These are phyloP conservation scores for Antheraea pernyi DNA, from an alignment of 1,140 invertebrate genomes.

Conservation along the genomic window DNA sequence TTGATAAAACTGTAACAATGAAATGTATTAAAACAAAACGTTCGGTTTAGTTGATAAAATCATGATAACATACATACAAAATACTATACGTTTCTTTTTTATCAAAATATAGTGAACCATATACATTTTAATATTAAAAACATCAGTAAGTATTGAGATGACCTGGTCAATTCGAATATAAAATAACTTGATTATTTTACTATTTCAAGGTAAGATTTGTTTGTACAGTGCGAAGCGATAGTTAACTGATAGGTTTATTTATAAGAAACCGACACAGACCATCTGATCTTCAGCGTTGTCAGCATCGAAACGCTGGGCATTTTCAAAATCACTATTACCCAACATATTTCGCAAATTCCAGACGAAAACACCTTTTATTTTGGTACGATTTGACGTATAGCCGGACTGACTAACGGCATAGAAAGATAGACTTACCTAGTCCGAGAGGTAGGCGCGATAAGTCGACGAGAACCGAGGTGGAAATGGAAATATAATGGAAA, in stretches of 20 bases:
- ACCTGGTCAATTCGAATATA: background rate
- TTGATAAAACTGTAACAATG: slow-evolving; percentile 3
- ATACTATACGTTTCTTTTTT: background rate
- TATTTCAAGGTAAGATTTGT: slow-evolving; percentile 6
- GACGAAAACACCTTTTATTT: slow-evolving; percentile 35
- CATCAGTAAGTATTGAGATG: background rate
- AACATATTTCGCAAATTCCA: slow-evolving; percentile 16
- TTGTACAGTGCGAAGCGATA: slow-evolving; percentile 7
- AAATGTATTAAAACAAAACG: background rate
- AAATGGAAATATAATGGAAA: slow-evolving; percentile 78
- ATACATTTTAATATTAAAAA: no score
- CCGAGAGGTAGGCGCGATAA: slow-evolving; percentile 73
- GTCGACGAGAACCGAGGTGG: slow-evolving; percentile 72
- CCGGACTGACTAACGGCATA: slow-evolving; percentile 65
- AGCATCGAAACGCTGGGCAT: slow-evolving; percentile 9
- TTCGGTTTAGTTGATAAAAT: background rate
- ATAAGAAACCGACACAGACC: slow-evolving; percentile 10
- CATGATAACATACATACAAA: background rate
- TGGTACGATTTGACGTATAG: slow-evolving; percentile 36
- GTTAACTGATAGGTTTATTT: slow-evolving; percentile 17
- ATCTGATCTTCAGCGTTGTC: slow-evolving; percentile 8
- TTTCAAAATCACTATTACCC: slow-evolving; percentile 6
- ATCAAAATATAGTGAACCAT: background rate
- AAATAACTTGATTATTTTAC: slow-evolving; percentile 2
- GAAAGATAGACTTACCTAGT: slow-evolving; percentile 75